These are phyloP conservation scores for Hololepta plana DNA, from an alignment of 2,888 invertebrate species.

Conservation along the genomic window DNA sequence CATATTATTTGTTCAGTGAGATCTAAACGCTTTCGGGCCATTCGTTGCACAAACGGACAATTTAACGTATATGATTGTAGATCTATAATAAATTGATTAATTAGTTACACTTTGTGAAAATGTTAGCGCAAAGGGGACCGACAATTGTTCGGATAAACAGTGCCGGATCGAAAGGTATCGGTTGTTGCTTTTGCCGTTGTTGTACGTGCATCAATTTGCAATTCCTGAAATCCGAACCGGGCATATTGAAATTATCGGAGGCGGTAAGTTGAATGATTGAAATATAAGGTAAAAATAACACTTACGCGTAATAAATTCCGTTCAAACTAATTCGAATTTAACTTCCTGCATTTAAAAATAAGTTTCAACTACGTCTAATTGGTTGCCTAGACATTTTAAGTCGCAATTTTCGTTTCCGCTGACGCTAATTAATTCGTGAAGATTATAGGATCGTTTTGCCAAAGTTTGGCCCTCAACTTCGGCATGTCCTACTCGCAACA, in stretches of 20 bases:
- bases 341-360: too few species aligned
- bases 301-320: neutral
- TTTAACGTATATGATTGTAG: too few species aligned
- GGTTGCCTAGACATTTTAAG: too few species aligned
- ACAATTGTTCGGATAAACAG: constrained; percentile 28
- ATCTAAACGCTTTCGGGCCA: too few species aligned
- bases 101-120: too few species aligned
- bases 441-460: constrained; percentile 67
- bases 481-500: constrained; percentile 53
- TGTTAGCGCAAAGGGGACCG: too few species aligned
- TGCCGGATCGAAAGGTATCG: constrained; percentile 30
- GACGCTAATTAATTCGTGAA: constrained; percentile 22
- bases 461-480: constrained; percentile 61
- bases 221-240: constrained; percentile 53
- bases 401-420: too few species aligned
- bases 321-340: neutral
- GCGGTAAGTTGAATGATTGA: constrained; percentile 35
- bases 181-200: constrained; percentile 57
- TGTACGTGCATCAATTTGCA: constrained; percentile 65
- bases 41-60: too few species aligned
- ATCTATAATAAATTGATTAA: too few species aligned
- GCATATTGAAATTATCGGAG: constrained; percentile 57
- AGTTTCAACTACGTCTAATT: too few species aligned
- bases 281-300: constrained; percentile 1
- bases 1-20: too few species aligned